Base-by-base conservation (phyloP, 2,797 vertebrate species). In the Pipistrellus pipistrellus region DNA sequence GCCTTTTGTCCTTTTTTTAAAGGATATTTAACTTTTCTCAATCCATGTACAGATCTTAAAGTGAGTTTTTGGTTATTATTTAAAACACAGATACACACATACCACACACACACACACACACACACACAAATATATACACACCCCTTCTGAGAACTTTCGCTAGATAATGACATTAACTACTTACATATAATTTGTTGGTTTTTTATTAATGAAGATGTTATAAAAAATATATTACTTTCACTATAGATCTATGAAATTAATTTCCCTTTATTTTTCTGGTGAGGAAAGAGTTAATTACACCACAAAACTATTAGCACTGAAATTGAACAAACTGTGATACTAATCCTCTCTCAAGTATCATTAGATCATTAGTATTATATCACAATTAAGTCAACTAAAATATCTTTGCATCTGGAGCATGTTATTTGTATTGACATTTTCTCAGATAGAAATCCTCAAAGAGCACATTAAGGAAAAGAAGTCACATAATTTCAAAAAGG, bases 401-500 rank as follows among this genome's bases (percentile, higher is more conserved):
- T 53, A 59, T 10, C 8, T 68, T 88, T 82, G 53, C n/a, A 14
- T 41, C 68, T 68, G 21, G 11, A 55, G 11, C 10, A 68, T 35
- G 2, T 55, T 48, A 51, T 48, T n/a, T 25, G 5, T 27, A 78
- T 9, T 32, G 41, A 73, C 35, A 48, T 89, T 91, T 85, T 85
- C 38, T 71, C 14, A 93, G 12, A 21, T 17, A 92, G 68, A 88
- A 91, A 71, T 86, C 80, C 30, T 51, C 46, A 20, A 81, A 80
- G 15, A 84, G 21, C 81, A 86, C 20, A 66, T n/a, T 88, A 20
- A 83, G 86, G 57, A 93, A 91, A 96, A 84, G 57, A 89, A 88
- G 20, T 73, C 17, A 73, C 44, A 48, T 17, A 5, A 0, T 1
- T 84, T 83, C 51, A 69, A 9, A 80, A 83, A 87, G 59, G 11